phyloP scores from a whole-genome alignment of 2,113 vertebrate genomes.

The Rattus rattus region DNA sequence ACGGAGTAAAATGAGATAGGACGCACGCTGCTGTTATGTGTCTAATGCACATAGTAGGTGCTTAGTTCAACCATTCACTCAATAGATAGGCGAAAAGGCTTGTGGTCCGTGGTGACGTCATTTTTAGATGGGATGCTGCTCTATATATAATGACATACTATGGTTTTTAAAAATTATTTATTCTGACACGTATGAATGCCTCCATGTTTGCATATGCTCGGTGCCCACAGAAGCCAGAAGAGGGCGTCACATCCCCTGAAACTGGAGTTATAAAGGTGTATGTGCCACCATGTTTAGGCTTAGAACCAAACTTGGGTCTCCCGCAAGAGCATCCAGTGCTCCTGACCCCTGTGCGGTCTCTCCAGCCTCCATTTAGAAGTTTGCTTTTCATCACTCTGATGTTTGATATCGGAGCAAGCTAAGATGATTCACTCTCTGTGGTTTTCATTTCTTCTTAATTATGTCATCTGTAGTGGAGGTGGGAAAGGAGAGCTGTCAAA shows the following conservation, averaged over 20 bases:
- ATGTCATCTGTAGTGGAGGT: not conserved
- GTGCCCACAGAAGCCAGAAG: not conserved
- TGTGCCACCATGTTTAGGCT: not conserved
- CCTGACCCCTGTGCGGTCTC: no score
- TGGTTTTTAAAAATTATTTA: not conserved
- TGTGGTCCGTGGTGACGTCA: not conserved
- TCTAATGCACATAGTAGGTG: not conserved
- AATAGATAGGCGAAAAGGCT: not conserved
- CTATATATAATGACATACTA: not conserved
- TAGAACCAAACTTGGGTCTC: not conserved
- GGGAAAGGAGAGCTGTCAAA: not conserved
- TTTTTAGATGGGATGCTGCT: not conserved
- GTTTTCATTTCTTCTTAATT: slow-evolving; percentile 26
- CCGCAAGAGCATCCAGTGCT: not conserved
- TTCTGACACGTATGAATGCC: not conserved
- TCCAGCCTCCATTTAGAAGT: not conserved
- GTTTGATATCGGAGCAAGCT: not conserved
- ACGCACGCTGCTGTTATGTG: not conserved
- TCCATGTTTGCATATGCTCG: not conserved
- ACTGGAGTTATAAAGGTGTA: not conserved
- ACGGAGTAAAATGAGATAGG: not conserved
- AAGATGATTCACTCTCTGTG: not conserved
- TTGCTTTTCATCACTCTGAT: not conserved
- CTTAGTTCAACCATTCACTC: not conserved
- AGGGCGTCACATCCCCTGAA: no score